These are phyloP conservation scores for Branchellion lobata DNA, from an alignment of 2,888 invertebrate species.

Conservation along the genomic window DNA sequence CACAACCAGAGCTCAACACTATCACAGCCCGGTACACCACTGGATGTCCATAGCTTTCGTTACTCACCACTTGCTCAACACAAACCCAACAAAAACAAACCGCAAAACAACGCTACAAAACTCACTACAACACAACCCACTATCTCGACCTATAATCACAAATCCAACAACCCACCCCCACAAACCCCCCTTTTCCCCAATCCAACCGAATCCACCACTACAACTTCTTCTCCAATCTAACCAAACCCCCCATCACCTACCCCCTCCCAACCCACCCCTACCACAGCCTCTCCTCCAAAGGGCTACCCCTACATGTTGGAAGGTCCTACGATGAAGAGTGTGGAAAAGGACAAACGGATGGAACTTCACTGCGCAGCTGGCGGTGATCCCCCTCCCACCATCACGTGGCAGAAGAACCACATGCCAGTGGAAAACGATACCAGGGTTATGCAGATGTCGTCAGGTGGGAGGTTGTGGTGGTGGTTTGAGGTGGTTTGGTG, in stretches of 20 bases:
- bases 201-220: not conserved
- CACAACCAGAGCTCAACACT: too few species aligned
- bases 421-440: conserved; percentile 72
- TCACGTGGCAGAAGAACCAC: conserved; percentile 91
- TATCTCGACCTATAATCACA: too few species aligned
- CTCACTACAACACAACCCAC: too few species aligned
- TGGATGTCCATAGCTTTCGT: too few species aligned
- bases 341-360: conserved; percentile 90
- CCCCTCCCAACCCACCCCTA: not conserved
- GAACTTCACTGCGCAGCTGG: conserved; percentile 83
- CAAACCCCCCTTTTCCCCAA: too few species aligned
- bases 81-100: too few species aligned
- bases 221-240: not conserved
- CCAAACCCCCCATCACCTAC: not conserved
- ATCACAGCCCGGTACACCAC: too few species aligned
- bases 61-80: too few species aligned
- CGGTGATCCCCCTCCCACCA: conserved; percentile 76
- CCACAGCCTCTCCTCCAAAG: conserved; percentile 68
- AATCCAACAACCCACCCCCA: too few species aligned
- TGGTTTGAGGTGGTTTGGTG: not conserved
- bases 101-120: too few species aligned
- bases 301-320: conserved; percentile 89
- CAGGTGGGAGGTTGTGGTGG: conserved; percentile 43
- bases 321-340: conserved; percentile 86
- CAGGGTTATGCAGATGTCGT: conserved; percentile 55